Conservation (phyloP, 2,113 vertebrate species). For the Pterocles orientalis region DNA sequence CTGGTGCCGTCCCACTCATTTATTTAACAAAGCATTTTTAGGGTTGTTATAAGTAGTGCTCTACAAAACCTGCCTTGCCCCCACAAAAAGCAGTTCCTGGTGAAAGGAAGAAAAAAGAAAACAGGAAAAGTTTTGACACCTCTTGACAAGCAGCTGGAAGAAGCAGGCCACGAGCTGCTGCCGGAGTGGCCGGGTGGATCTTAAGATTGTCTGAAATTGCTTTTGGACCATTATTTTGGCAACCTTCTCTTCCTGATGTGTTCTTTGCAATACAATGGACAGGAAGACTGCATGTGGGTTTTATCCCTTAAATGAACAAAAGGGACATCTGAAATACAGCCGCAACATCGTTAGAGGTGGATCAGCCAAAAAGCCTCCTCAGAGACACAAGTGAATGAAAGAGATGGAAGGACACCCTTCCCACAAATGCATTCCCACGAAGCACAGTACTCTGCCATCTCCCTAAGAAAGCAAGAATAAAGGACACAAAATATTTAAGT, state of each 20-base stretch:
- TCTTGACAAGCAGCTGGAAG: neutral
- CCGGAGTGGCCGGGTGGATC: neutral
- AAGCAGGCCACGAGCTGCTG: neutral
- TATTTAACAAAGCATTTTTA: neutral
- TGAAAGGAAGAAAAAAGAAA: neutral
- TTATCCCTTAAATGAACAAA: neutral
- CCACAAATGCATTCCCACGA: neutral
- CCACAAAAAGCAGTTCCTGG: neutral
- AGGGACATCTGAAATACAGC: neutral
- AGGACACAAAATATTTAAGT: neutral
- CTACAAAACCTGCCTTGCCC: rapidly evolving
- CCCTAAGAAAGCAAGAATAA: neutral
- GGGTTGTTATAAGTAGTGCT: neutral
- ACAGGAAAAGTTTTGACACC: neutral
- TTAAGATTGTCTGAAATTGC: neutral
- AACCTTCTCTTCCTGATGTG: neutral
- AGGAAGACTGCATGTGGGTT: neutral
- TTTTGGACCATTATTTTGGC: neutral
- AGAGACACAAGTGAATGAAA: neutral
- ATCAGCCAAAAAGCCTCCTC: neutral
- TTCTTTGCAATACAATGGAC: neutral
- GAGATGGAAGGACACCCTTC: neutral
- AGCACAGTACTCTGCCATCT: neutral
- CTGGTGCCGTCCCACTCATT: neutral
- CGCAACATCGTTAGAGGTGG: neutral